Percentiles rank a stretch among this genome's conserved stretches.
These are phyloP conservation scores for Polyodon spathula DNA, from an alignment of 2,113 vertebrate species.

Conservation along the genomic window DNA sequence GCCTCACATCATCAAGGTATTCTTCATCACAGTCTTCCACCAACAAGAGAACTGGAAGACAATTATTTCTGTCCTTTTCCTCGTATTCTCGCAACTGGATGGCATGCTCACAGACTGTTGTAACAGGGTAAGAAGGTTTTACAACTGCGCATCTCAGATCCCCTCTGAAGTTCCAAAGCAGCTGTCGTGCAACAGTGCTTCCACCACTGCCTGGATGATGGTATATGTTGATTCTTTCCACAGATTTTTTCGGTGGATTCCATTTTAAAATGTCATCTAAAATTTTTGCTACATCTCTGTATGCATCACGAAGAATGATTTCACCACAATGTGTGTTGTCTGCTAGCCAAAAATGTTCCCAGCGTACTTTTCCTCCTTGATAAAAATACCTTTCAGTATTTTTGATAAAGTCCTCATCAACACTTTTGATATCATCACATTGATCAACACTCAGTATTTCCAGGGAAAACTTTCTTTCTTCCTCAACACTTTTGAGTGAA, in stretches of 20 bases:
- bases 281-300: constrained; percentile 34
- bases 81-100: constrained; percentile 61
- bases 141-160: constrained; percentile 59
- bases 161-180: constrained; percentile 65
- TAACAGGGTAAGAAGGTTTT: constrained; percentile 41
- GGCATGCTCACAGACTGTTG: constrained; percentile 50
- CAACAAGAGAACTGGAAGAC: constrained; percentile 64
- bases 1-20: constrained; percentile 53
- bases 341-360: constrained; percentile 70
- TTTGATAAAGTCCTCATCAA: constrained; percentile 38
- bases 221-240: constrained; percentile 59
- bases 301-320: constrained; percentile 63
- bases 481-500: constrained; percentile 41
- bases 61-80: constrained; percentile 46
- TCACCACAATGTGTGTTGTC: constrained; percentile 51
- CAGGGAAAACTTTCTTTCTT: constrained; percentile 58
- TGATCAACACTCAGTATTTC: constrained; percentile 62
- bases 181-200: constrained; percentile 67
- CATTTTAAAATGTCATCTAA: constrained; percentile 33
- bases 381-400: constrained; percentile 59
- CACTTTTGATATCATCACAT: constrained; percentile 45
- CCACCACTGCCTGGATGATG: constrained; percentile 78
- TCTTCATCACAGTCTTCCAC: constrained; percentile 64
- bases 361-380: constrained; percentile 57
- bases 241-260: constrained; percentile 29